phyloP scores from a whole-genome alignment of 2,888 invertebrate genomes.

The Cerceris ruficornis region DNA sequence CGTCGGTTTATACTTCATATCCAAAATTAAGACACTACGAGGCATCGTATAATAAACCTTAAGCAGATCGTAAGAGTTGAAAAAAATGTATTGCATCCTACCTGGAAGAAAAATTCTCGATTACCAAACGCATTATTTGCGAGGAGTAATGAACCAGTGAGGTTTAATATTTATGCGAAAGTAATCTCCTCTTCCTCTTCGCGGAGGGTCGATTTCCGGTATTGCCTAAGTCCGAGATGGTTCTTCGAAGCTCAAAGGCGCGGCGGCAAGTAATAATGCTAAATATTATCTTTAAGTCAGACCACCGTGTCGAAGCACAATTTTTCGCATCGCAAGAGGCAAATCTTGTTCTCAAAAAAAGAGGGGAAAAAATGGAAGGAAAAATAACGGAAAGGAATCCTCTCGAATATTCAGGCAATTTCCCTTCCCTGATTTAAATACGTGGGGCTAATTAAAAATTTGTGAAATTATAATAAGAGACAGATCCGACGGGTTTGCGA shows the following conservation, averaged over 20 bases:
- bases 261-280: conserved; percentile 52
- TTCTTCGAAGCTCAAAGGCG: conserved; percentile 42
- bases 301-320: conserved; percentile 34
- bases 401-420: conserved; percentile 34
- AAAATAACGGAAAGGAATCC: background rate
- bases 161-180: conserved; percentile 51
- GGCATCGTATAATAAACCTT: too few relatives aligned
- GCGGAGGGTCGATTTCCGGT: conserved; percentile 62
- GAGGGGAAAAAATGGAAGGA: background rate
- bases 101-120: conserved; percentile 5
- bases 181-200: conserved; percentile 60
- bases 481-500: conserved; percentile 10
- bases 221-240: conserved; percentile 55
- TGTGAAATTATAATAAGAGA: conserved; percentile 34
- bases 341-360: background rate
- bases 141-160: background rate
- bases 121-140: background rate
- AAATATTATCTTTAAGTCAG: conserved; percentile 55
- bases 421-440: conserved; percentile 31
- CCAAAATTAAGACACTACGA: too few relatives aligned
- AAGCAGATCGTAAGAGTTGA: too few relatives aligned
- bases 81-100: background rate
- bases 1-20: too few relatives aligned
- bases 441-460: conserved; percentile 31
- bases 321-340: background rate